Evolutionary conservation across 2,113 vertebrate genomes (phyloP).

Genomic region (Phylloscopus trochilus): DNA sequence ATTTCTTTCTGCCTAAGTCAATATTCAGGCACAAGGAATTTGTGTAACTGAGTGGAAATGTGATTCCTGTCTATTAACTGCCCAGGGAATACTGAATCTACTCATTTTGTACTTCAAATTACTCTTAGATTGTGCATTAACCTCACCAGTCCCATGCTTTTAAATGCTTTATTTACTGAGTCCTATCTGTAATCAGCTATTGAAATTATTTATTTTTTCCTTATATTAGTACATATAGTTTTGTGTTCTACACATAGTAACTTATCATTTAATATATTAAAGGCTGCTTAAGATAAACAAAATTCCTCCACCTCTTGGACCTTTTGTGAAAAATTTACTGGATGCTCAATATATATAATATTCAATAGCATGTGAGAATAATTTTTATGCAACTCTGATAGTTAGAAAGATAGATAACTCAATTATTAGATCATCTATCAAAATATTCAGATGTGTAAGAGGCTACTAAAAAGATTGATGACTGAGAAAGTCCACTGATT

Average conservation of each 20-base stretch:
- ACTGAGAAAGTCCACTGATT: conserved; percentile 89
- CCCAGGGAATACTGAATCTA: neutral
- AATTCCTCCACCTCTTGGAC: conserved; percentile 72
- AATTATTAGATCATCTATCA: conserved; percentile 98
- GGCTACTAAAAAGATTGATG: conserved; percentile 96
- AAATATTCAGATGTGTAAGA: conserved; percentile 90
- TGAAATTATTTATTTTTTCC: neutral
- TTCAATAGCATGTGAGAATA: conserved; percentile 97
- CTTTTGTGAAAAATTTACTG: conserved; percentile 88
- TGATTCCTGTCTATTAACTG: neutral
- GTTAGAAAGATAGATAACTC: conserved; percentile 98
- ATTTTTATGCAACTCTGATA: conserved; percentile 98
- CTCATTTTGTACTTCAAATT: neutral
- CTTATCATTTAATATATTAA: conserved; percentile 49
- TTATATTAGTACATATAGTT: neutral
- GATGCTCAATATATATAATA: conserved; percentile 94
- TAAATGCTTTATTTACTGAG: conserved; percentile 19
- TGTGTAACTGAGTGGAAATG: neutral
- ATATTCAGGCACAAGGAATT: neutral
- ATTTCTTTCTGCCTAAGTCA: conserved; percentile 12
- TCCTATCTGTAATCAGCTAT: neutral
- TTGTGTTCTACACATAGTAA: neutral
- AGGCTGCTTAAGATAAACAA: conserved; percentile 66
- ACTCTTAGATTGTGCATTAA: neutral
- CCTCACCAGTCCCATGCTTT: conserved; percentile 16